These are phyloP conservation scores for human DNA, from an alignment of 2,113 vertebrate species.

Conservation along the genomic window DNA sequence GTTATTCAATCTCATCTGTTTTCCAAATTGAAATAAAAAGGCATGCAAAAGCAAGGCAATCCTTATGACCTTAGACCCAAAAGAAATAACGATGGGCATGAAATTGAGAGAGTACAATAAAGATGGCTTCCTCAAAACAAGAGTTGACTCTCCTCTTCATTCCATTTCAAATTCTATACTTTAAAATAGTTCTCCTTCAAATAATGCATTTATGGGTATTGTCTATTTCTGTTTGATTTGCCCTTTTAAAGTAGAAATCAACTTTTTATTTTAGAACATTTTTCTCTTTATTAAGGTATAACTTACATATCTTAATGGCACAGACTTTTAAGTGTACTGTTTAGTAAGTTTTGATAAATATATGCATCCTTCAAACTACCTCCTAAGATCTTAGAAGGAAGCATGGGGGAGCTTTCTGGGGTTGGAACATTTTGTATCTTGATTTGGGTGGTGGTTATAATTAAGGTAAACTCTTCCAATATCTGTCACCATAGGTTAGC, in stretches of 20 bases:
- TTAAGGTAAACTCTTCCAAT: not conserved
- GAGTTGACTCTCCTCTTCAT: too few species aligned
- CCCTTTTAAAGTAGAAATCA: not conserved
- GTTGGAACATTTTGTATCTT: not conserved
- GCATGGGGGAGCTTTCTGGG: not conserved
- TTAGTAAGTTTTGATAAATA: not conserved
- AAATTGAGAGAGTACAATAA: not conserved
- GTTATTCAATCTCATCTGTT: constrained; percentile 27
- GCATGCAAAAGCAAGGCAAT: not conserved
- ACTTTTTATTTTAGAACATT: not conserved
- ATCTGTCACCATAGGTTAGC: not conserved
- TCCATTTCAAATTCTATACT: not conserved
- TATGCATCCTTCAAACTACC: not conserved
- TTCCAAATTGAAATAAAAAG: constrained; percentile 30
- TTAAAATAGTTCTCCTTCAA: not conserved
- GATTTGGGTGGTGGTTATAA: not conserved
- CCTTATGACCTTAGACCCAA: not conserved
- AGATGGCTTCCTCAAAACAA: not conserved
- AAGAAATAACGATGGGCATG: not conserved
- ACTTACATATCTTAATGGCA: not conserved
- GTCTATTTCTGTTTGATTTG: not conserved
- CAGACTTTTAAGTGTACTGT: not conserved
- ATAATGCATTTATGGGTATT: not conserved
- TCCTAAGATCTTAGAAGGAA: not conserved
- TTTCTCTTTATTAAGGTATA: not conserved